phyloP scores from a whole-genome alignment of 2,797 vertebrate species.

The Odontamblyopus lacepedii region DNA sequence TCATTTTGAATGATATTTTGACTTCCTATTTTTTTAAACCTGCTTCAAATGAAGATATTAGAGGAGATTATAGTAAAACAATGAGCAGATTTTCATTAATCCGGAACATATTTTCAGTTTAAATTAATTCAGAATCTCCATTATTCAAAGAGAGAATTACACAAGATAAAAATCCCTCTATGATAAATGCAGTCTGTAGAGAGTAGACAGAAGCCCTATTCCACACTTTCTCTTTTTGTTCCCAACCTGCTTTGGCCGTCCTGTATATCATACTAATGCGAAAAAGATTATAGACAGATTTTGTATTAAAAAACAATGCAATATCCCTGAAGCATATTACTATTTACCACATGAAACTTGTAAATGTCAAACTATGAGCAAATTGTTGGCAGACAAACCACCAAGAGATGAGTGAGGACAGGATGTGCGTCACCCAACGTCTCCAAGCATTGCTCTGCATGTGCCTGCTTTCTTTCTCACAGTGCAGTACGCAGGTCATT shows the following conservation, averaged over 20 bases:
- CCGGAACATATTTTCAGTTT: constrained; percentile 43
- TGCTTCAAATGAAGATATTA: constrained; percentile 26
- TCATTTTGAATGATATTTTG: constrained; percentile 2
- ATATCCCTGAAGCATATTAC: constrained; percentile 15
- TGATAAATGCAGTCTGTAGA: constrained; percentile 60
- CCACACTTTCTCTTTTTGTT: constrained; percentile 36
- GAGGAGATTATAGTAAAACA: constrained; percentile 24
- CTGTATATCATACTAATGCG: constrained; percentile 16
- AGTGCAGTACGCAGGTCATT: neutral
- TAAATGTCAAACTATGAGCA: constrained; percentile 7
- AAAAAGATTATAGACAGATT: constrained; percentile 28
- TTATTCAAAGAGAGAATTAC: constrained; percentile 63
- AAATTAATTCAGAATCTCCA: constrained; percentile 61
- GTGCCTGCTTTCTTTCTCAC: constrained; percentile 5
- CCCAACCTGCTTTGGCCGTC: constrained; percentile 31
- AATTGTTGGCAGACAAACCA: constrained; percentile 26
- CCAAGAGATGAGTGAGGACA: constrained; percentile 49
- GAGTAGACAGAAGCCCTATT: constrained; percentile 41
- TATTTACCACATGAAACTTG: neutral
- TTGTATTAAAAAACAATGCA: constrained; percentile 11
- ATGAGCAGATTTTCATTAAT: constrained; percentile 55
- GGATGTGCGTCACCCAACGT: constrained; percentile 62
- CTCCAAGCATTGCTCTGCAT: constrained; percentile 26
- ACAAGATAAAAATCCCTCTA: constrained; percentile 39
- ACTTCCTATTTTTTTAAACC: neutral